Evolutionary conservation across 2,797 vertebrate genomes (phyloP).

Genomic region (Malacoctenus gilli): DNA sequence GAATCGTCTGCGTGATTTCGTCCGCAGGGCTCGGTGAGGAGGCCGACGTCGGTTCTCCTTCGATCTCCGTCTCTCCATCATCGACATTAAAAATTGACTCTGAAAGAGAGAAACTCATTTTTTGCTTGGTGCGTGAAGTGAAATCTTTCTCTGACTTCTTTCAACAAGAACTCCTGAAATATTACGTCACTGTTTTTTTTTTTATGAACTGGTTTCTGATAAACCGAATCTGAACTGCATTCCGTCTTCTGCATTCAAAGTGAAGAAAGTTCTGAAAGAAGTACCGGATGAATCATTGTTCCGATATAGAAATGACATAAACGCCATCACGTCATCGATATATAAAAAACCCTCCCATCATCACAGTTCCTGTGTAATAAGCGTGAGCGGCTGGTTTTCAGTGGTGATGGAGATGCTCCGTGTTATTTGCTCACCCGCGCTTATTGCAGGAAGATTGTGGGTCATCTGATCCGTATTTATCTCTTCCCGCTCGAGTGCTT

Average conservation of each 20-base stretch:
- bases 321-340: not conserved
- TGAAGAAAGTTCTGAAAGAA: too few species aligned
- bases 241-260: too few species aligned
- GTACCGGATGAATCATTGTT: too few species aligned
- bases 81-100: not conserved
- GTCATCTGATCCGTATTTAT: conserved; percentile 15
- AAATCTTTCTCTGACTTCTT: too few species aligned
- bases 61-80: not conserved
- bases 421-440: conserved; percentile 28
- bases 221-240: too few species aligned
- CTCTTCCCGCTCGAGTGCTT: conserved; percentile 25
- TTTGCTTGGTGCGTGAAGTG: too few species aligned
- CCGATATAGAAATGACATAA: not conserved
- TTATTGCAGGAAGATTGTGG: conserved; percentile 16
- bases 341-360: not conserved
- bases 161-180: too few species aligned
- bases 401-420: not conserved
- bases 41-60: not conserved
- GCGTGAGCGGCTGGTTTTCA: too few species aligned
- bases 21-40: not conserved
- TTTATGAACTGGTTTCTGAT: too few species aligned
- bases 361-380: too few species aligned
- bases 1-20: not conserved
- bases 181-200: too few species aligned
- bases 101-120: too few species aligned